Conservation (phyloP, 2,888 invertebrate species). For the Drosophila antonietae region DNA sequence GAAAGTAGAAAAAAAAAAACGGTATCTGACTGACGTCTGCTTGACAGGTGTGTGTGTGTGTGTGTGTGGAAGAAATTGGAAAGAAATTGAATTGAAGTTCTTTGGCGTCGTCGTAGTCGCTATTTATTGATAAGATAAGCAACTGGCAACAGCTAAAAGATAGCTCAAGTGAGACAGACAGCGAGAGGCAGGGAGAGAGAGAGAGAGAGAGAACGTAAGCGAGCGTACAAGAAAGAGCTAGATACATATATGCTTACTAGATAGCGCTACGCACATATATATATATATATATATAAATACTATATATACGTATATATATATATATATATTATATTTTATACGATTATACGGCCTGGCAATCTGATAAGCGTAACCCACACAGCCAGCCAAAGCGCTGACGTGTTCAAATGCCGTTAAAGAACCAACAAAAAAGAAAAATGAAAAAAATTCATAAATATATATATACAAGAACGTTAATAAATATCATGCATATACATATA, state of each 20-base stretch:
- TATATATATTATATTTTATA: conserved; percentile 9
- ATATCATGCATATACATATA: background rate
- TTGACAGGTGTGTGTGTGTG: conserved; percentile 48
- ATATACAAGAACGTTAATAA: conserved; percentile 1
- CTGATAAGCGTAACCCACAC: conserved; percentile 54
- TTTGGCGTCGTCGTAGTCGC: conserved; percentile 40
- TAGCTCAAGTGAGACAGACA: conserved; percentile 8
- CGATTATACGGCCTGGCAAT: conserved; percentile 52
- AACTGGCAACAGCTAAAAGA: conserved; percentile 27
- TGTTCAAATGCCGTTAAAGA: conserved; percentile 55
- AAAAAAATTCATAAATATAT: background rate
- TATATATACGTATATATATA: background rate
- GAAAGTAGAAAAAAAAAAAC: conserved; percentile 2
- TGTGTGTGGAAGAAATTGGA: conserved; percentile 62
- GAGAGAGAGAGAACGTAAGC: background rate
- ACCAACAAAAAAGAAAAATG: conserved; percentile 9
- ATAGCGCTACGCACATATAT: conserved; percentile 4
- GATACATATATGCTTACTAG: background rate
- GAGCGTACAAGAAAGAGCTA: background rate
- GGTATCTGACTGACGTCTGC: conserved; percentile 12
- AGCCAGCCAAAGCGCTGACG: conserved; percentile 42
- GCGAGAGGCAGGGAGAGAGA: background rate
- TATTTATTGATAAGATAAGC: conserved; percentile 66
- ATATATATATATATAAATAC: background rate
- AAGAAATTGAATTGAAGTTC: conserved; percentile 75